Base-by-base conservation (phyloP, 1,140 invertebrate species). In the Drosophila burlai region DNA sequence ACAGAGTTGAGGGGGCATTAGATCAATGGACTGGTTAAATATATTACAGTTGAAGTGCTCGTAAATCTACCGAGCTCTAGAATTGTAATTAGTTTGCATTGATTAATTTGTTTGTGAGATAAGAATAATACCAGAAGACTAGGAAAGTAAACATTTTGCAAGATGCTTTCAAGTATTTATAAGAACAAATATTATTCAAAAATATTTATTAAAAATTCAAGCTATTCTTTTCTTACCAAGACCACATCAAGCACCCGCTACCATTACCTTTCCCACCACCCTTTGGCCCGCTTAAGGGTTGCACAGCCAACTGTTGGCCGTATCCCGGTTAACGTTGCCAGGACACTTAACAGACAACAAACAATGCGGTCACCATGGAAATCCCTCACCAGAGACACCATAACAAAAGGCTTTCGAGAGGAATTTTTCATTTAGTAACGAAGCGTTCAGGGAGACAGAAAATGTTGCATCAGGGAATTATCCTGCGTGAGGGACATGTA, bases 401-500 rank as follows among this genome's bases (percentile, higher is more conserved):
- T 62, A 78, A 68, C 76, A 69, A 42, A 73, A 40, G 34, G 9
- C 34, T 31, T 18, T 18, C 45, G 43, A 71, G 31, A 16, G 58
- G 52, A 50, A 57, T 58, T 69, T 68, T 80, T 67, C 45, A 61
- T 54, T 82, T 50, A 18, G 5, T n/a, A 45, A 9, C 42, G 45
- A 36, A 24, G 29, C 16, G 40, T 10, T 7, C 11, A 1, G 13
- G 2, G 86, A 49, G 26, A 31, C 15, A 11, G 26, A 52, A 52
- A 52, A 52, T 92, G 91, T 60, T 92, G 73, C 91, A 92, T 76
- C 91, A 92, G 54, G 91, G 91, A 34, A 92, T 92, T 36, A 92
- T 92, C 26, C 57, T 92, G 29, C 83, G 91, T 1, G 91, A 92
- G 55, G 91, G 91, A 29, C 91, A 92, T 64, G 86, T 92, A 18